Base-by-base conservation (phyloP, 2,113 vertebrate genomes). In the Chionomys nivalis region DNA sequence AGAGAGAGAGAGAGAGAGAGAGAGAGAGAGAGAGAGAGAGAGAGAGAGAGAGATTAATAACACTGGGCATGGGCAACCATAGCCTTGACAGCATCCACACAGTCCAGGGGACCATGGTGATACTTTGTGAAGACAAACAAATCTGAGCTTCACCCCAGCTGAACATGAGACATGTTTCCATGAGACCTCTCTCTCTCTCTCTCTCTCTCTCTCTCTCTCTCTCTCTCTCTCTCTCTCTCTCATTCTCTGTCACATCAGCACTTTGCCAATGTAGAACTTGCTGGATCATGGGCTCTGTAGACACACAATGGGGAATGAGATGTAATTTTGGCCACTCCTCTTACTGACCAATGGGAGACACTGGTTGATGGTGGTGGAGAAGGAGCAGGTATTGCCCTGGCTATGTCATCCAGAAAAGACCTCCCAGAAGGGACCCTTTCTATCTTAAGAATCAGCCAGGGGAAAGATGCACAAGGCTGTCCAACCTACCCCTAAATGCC, bases 1-100 rank as follows among this genome's bases (percentile, higher is more conserved):
- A 1, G 5, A 47, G 26, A 16, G 0, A 7, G 26, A 5, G 24
- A 12, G 12, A 26, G 7, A 13, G 75, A 47, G 44, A 14, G 44
- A 44, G 65, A 68, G 65, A 33, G 31, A 33, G 66, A 33, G 65
- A 16, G 13, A 13, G 49, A 52, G 49, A 52, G 49, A 52, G 49
- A 52, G 49, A 52, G 49, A 52, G 49, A 52, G 49, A 52, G 49
- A 52, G 49, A 26, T 28, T 28, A 7, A 63, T 10, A 66, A 11
- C 2, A 79, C 31, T 11, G 19, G 47, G 47, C 77, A 55, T 52
- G 77, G 9, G 72, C 39, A 75, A 61, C 33, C 47, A 44, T 19
- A 65, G 68, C 7, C 61, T 39, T 3, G 2, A 31, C 12, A 19
- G 17, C 6, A 5, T n/a, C 26, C 70, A 78, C 52, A 44, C 5